These are phyloP conservation scores for Tetragnatha versicolor DNA, from an alignment of 1,140 invertebrate genomes.

Conservation along the genomic window DNA sequence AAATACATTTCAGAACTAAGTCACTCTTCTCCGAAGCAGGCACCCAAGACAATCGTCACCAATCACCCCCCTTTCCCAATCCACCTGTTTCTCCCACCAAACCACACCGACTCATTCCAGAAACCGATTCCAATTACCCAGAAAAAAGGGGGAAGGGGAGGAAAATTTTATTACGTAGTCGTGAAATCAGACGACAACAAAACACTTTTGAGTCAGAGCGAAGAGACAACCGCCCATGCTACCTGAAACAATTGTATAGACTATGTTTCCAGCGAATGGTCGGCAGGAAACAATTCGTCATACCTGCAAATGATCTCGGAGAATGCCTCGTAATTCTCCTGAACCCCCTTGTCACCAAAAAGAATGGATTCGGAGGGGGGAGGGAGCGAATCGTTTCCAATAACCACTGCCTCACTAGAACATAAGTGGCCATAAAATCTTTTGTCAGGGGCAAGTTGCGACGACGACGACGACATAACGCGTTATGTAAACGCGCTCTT, in stretches of 20 bases:
- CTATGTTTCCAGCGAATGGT: constrained; percentile 13
- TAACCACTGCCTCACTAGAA: constrained; percentile 4
- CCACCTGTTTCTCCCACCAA: no score
- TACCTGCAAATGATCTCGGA: constrained; percentile 7
- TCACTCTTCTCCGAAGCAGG: no score
- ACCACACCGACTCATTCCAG: no score
- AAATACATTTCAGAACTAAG: no score
- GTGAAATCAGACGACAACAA: background rate
- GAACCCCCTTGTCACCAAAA: background rate
- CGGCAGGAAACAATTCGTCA: constrained; percentile 15
- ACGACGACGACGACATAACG: constrained; percentile 5
- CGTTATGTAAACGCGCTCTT: no score
- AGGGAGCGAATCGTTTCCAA: constrained; percentile 6
- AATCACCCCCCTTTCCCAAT: no score
- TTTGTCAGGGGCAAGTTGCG: constrained; percentile 1
- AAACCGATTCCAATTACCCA: no score
- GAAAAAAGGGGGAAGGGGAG: no score
- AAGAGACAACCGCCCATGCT: background rate
- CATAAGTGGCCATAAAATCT: constrained; percentile 17
- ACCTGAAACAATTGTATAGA: constrained; percentile 24
- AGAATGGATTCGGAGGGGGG: no score
- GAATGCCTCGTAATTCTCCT: constrained; percentile 11
- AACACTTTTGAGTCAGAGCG: background rate
- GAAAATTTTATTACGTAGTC: no score
- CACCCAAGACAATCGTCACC: no score